Base-by-base conservation (phyloP, 2,888 invertebrate species). In the Polyommatus iphigenia region DNA sequence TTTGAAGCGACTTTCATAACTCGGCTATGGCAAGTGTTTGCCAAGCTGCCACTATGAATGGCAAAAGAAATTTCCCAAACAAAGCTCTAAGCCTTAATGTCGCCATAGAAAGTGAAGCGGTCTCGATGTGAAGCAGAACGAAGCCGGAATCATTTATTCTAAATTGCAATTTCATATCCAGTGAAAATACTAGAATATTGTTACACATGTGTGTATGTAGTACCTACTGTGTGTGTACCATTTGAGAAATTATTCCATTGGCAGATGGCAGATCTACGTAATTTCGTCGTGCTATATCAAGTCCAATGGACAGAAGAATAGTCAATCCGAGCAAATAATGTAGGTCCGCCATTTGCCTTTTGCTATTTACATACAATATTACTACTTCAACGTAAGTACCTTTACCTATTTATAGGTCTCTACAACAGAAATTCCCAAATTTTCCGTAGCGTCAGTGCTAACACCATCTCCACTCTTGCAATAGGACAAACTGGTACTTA, bases 21-120 rank as follows among this genome's bases (percentile, higher is more conserved):
- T 54, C 54, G 18, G 54, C 18, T 54, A 54, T 54, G 54, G 54
- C 18, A 54, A 3, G 24, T 32, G 36, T 29, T 29, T 72, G 71
- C 54, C 77, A 57, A n/a, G 4, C 10, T 76, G 20, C 57, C 59
- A 76, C 72, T 76, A 13, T 20, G 50, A 78, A 32, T 71, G 32
- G 50, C 36, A 50, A 76, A 57, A 71, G 71, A 73, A 57, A 77
- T 67, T 50, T 75, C 72, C 71, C 59, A 72, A 71, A 77, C 36
- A 76, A 71, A 54, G 46, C 76, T 71, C 54, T 24, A 59, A 41
- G 29, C 73, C 62, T 78, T 84, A 87, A 87, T 88, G 88, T 89
- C 87, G 86, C 84, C 87, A 85, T 87, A 90, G 91, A 92, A 92
- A 91, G 91, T 91, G 91, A 92, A 90, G 87, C 86, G 90, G 78